These are phyloP conservation scores for Rhyacichthys aspro DNA, from an alignment of 2,797 vertebrate species.

Conservation along the genomic window DNA sequence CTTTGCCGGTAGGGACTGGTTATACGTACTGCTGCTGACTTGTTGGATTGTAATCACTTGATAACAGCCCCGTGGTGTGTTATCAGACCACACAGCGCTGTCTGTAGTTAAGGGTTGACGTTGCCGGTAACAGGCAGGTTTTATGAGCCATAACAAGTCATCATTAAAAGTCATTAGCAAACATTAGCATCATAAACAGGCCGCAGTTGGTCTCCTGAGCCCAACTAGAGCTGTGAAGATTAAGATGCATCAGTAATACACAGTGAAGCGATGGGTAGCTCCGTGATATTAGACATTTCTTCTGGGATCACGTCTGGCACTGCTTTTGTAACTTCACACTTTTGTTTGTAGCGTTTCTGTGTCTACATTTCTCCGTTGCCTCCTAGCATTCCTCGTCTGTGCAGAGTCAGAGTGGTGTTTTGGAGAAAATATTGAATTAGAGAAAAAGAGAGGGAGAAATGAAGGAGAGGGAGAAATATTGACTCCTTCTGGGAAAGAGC, in stretches of 20 bases:
- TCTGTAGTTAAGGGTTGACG: slow-evolving; percentile 57
- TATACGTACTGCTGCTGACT: background rate
- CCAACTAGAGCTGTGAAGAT: slow-evolving; percentile 57
- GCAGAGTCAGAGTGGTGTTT: slow-evolving; percentile 55
- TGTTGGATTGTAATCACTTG: slow-evolving; percentile 55
- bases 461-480: slow-evolving; percentile 83
- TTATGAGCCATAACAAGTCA: slow-evolving; percentile 72
- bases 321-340: slow-evolving; percentile 43
- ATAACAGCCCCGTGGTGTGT: slow-evolving; percentile 61
- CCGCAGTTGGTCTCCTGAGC: slow-evolving; percentile 60
- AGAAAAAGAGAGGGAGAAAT: slow-evolving; percentile 72
- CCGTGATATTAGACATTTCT: slow-evolving; percentile 50
- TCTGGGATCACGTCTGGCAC: slow-evolving; percentile 52
- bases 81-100: slow-evolving; percentile 51
- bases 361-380: slow-evolving; percentile 49
- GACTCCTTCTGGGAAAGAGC: slow-evolving; percentile 86
- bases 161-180: slow-evolving; percentile 71
- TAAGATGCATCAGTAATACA: slow-evolving; percentile 55
- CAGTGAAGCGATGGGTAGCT: slow-evolving; percentile 18
- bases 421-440: slow-evolving; percentile 77
- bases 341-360: slow-evolving; percentile 8
- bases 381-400: slow-evolving; percentile 66
- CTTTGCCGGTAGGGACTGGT: too few species aligned
- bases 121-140: slow-evolving; percentile 58
- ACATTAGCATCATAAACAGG: slow-evolving; percentile 63